Base-by-base conservation (phyloP, 30 jellyfish, hydroid and myxozoan genomes). In the Morbakka virulenta region DNA sequence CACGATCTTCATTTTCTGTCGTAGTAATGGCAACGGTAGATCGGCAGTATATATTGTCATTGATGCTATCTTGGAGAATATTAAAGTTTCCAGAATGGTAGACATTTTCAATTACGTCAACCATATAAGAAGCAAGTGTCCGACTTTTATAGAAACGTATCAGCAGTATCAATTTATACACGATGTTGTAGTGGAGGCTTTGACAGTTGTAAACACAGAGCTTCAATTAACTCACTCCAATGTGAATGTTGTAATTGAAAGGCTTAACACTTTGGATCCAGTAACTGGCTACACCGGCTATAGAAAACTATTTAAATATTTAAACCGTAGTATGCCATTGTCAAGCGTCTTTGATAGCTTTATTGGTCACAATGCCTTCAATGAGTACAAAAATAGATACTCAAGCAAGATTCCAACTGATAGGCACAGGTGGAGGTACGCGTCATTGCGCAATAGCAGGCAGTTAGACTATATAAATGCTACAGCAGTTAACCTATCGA, bases 11-110 rank as follows among this genome's bases (percentile, higher is more conserved):
- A 14, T 9, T 12, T 14, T 20, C 17, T 28, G 28, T 75, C 69
- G 53, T 48, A 88, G 96, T 63, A 70, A 81, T 64, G 96, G 96
- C 22, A 79, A 71, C 52, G 96, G 96, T 3, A 52, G 95, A n/a
- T 71, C 94, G 28, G 96, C 94, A 26, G 72, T 91, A 12, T 88
- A 33, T 82, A 88, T 88, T 48, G 89, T 94, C 11, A 29, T 88
- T 3, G 96, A 88, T 50, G 89, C 96, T 23, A 73, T 72, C 23
- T 49, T 88, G 72, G 91, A 80, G 9, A 88, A 88, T 75, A 24
- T 81, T 28, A 64, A 71, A 0, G 30, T 66, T 13, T 35, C 91
- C 17, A 57, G 48, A 41, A 51, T 83, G 0, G 87, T 88, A 29
- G 96, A 88, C 51, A 52, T 88, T 2, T 88, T 74, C 90, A 88